Base-by-base conservation (phyloP, 35 echinoderm and acorn worm species). In the Acanthaster planci region DNA sequence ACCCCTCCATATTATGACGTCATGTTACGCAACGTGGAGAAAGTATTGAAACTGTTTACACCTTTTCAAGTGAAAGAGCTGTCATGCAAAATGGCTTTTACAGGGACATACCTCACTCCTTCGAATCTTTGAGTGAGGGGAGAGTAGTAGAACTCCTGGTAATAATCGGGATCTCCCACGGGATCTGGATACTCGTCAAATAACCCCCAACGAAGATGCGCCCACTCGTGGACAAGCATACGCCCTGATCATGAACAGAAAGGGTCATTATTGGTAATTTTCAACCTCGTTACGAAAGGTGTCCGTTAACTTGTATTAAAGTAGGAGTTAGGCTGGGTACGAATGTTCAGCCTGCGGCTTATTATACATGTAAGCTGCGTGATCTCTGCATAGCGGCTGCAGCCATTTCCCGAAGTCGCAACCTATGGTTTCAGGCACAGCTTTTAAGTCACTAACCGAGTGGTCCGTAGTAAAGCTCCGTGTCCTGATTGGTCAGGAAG, bases 211-310 rank as follows among this genome's bases (percentile, higher is more conserved):
- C 92, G 75, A 51, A 90, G 89, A 57, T 94, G 92, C 22, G 87
- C 92, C 92, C 92, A 94, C 58, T 94, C 92, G 39, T 94, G 92
- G 5, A 94, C 92, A 21, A 94, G 77, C 8, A 82, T 76, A 82
- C 92, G 82, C 0, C 87, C 92, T 93, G 72, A 8, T 12, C 40
- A 5, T 26, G 34, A 36, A 4, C 5, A 30, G 27, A 16, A 82
- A 56, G n/a, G 26, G 42, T 6, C 4, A 47, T 14, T 36, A 47
- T 47, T 4, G 42, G 42, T 47, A 47, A 47, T n/a, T n/a, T n/a
- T n/a, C n/a, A n/a, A n/a, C n/a, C 42, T 40, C 47, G n/a, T 37
- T 21, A 15, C 52, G 34, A 16, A 52, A 26, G 38, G 37, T 51
- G 15, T 80, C 38, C 23, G 42, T 80, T 40, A 80, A 80, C 14